A percentile compares a stretch with the other conserved stretches of the same genome.
These are phyloP conservation scores for Drosophila asahinai DNA, from an alignment of 1,140 invertebrate genomes.

Conservation along the genomic window DNA sequence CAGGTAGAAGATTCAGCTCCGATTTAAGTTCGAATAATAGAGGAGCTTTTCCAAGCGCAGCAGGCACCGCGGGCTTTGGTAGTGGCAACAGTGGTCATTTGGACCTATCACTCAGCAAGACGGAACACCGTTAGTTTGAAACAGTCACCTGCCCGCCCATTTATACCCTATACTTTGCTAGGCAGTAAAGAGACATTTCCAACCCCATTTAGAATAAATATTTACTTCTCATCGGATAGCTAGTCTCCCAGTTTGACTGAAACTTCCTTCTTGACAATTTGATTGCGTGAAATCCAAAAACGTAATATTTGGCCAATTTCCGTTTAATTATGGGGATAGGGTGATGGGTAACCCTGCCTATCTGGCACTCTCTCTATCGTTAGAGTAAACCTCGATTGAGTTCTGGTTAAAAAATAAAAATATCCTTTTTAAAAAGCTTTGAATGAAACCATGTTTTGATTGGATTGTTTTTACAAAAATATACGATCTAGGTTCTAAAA, in stretches of 20 bases:
- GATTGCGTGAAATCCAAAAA: neutral
- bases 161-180: neutral
- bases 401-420: slow-evolving; percentile 37
- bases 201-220: slow-evolving; percentile 5
- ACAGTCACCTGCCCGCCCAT: neutral
- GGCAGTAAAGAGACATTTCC: neutral
- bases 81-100: neutral
- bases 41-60: neutral
- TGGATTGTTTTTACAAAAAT: slow-evolving; percentile 53
- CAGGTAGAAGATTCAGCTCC: slow-evolving; percentile 21
- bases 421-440: slow-evolving; percentile 28
- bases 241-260: slow-evolving; percentile 14
- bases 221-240: neutral
- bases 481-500: slow-evolving; percentile 33
- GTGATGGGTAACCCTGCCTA: neutral
- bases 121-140: neutral
- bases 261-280: neutral
- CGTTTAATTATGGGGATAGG: neutral
- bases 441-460: slow-evolving; percentile 14
- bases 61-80: neutral
- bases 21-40: slow-evolving; percentile 13
- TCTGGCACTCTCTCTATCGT: neutral
- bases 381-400: neutral
- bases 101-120: neutral
- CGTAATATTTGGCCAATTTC: neutral